phyloP scores from a whole-genome alignment of 2,113 vertebrate genomes.

The Heterotilapia buettikoferi region DNA sequence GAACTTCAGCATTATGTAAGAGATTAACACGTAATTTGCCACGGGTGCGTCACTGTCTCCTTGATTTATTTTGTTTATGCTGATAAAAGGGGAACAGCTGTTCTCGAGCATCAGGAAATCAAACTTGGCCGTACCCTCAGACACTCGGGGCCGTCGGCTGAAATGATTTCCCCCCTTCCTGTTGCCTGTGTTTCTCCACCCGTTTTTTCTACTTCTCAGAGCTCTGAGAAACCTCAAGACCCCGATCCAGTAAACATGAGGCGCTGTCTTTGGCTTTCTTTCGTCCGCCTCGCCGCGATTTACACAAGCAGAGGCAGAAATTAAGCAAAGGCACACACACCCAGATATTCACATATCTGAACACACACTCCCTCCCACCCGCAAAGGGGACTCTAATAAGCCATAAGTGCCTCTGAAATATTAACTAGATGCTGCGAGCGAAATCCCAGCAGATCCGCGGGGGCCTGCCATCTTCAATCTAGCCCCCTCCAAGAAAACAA shows the following conservation, averaged over 20 bases:
- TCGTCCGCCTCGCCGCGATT: not conserved
- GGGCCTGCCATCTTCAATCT: slow-evolving; percentile 69
- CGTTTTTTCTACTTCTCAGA: not conserved
- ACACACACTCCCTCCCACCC: slow-evolving; percentile 10
- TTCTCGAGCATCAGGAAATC: slow-evolving; percentile 9
- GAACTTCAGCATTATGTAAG: not conserved
- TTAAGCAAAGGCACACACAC: slow-evolving; percentile 34
- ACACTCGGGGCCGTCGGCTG: slow-evolving; percentile 11
- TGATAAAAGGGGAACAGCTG: slow-evolving; percentile 49
- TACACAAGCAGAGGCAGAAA: slow-evolving; percentile 46
- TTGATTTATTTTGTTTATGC: slow-evolving; percentile 43
- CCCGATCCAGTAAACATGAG: slow-evolving; percentile 22
- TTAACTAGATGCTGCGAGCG: slow-evolving; percentile 71
- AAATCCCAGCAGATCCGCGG: slow-evolving; percentile 62
- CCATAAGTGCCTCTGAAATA: slow-evolving; percentile 79
- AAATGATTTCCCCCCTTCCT: not conserved
- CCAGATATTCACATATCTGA: not conserved
- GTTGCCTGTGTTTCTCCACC: not conserved
- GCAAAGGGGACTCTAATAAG: slow-evolving; percentile 69
- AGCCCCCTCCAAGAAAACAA: slow-evolving; percentile 47
- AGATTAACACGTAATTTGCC: not conserved
- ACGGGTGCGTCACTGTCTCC: not conserved
- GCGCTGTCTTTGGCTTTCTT: slow-evolving; percentile 1
- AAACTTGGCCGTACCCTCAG: slow-evolving; percentile 29
- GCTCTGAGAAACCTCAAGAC: not conserved